These are phyloP conservation scores for Scophthalmus maximus DNA, from an alignment of 2,113 vertebrate species.

Conservation along the genomic window DNA sequence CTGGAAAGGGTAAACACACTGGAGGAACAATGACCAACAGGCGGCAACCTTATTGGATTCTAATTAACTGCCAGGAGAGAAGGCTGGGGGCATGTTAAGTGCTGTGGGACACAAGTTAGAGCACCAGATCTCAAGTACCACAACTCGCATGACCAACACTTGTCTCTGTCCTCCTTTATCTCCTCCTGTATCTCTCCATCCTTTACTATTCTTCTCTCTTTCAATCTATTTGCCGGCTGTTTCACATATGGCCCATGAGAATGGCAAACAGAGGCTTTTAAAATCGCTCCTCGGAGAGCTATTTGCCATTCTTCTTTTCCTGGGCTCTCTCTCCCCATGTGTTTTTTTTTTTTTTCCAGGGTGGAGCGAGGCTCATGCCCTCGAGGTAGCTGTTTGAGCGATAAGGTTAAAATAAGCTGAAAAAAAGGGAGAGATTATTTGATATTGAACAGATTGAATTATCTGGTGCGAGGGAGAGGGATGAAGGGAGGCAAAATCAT, in stretches of 20 bases:
- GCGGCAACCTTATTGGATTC: conserved; percentile 85
- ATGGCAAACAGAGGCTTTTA: conserved; percentile 65
- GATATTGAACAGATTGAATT: conserved; percentile 81
- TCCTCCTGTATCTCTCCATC: conserved; percentile 29
- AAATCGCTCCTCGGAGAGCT: conserved; percentile 65
- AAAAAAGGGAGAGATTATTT: conserved; percentile 76
- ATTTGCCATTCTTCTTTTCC: conserved; percentile 63
- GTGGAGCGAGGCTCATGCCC: conserved; percentile 61
- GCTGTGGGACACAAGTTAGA: conserved; percentile 77
- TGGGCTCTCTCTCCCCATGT: conserved; percentile 48
- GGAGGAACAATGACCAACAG: conserved; percentile 82
- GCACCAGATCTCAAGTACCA: conserved; percentile 56
- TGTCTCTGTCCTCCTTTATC: conserved; percentile 25
- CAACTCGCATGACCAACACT: conserved; percentile 48
- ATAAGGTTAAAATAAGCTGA: conserved; percentile 77
- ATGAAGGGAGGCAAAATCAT: conserved; percentile 68
- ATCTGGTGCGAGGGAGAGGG: conserved; percentile 66
- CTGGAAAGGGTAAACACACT: conserved; percentile 82
- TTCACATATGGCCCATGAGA: conserved; percentile 72
- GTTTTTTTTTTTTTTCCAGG: conserved; percentile 60
- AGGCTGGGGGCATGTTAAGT: conserved; percentile 77
- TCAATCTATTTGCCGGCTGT: conserved; percentile 58
- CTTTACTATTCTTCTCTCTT: conserved; percentile 27
- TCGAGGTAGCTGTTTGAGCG: conserved; percentile 65
- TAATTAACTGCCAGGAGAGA: conserved; percentile 84